phyloP scores from a whole-genome alignment of 2,113 vertebrate species.

The Cinclus mexicanus region DNA sequence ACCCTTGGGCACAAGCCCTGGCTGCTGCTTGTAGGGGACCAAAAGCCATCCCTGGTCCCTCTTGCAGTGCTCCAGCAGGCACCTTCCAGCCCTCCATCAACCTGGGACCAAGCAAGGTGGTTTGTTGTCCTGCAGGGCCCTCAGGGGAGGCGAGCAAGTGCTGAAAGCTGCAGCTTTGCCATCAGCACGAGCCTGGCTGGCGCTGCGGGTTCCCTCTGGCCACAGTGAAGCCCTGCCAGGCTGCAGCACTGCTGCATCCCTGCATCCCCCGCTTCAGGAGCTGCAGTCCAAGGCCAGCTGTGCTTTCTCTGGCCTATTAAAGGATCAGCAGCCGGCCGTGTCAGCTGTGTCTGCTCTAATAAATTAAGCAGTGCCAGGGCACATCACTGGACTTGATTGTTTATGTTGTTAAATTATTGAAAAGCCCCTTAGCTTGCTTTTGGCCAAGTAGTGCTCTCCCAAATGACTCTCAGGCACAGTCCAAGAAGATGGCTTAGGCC shows the following conservation, averaged over 20 bases:
- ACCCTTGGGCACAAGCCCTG: neutral
- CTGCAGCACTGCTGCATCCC: neutral
- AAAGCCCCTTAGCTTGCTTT: conserved; percentile 28
- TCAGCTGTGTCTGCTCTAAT: conserved; percentile 38
- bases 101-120: neutral
- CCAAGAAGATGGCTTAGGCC: neutral
- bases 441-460: neutral
- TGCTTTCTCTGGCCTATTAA: neutral
- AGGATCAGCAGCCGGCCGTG: neutral
- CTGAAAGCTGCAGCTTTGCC: neutral
- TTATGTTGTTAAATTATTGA: conserved; percentile 53
- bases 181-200: neutral
- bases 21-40: neutral
- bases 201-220: neutral
- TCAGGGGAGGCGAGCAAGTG: neutral
- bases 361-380: conserved; percentile 9
- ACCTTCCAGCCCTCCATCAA: neutral
- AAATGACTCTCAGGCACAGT: neutral
- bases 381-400: conserved; percentile 9
- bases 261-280: neutral
- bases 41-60: neutral
- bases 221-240: neutral
- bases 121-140: neutral
- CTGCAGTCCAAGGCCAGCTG: neutral
- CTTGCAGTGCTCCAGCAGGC: neutral